Percentiles rank a stretch among this genome's conserved stretches.
Evolutionary conservation across 2,888 invertebrate species (phyloP).

Genomic region (Balanococcus diminutus): DNA sequence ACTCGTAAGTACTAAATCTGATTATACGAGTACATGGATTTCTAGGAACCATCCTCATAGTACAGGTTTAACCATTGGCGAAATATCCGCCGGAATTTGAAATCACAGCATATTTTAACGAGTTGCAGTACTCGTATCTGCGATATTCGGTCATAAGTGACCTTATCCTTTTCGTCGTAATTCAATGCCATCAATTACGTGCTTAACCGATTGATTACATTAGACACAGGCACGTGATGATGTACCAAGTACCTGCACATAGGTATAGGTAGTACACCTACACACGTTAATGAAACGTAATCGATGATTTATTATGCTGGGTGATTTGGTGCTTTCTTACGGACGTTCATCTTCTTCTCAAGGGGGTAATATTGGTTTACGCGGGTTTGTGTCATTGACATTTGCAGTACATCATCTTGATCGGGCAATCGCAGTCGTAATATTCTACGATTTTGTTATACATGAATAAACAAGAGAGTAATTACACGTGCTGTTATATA

Average conservation of each 20-base stretch:
- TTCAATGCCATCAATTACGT: conserved; percentile 14
- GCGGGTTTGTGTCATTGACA: conserved; percentile 24
- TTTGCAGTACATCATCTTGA: not conserved
- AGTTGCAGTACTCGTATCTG: not conserved
- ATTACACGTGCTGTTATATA: conserved; percentile 38
- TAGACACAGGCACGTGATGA: not conserved
- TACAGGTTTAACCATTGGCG: not conserved
- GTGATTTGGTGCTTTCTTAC: not conserved
- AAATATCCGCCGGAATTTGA: not conserved
- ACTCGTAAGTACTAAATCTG: not conserved
- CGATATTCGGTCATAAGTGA: not conserved
- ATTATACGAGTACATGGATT: not conserved
- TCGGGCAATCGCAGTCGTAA: too few species aligned
- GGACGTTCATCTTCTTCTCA: not conserved
- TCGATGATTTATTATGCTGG: conserved; percentile 3
- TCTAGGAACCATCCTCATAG: not conserved
- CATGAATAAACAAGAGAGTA: conserved; percentile 30
- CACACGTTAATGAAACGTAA: conserved; percentile 13
- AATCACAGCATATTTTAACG: not conserved
- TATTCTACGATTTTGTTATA: not conserved
- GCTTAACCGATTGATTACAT: not conserved
- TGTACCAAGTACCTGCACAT: not conserved
- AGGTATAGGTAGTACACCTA: not conserved
- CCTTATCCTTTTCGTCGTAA: not conserved
- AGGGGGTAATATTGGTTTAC: not conserved